Evolutionary conservation across 2,888 invertebrate species (phyloP), one percentile per base, ranked within the genome.

Genomic region (Aricia artaxerxes): DNA sequence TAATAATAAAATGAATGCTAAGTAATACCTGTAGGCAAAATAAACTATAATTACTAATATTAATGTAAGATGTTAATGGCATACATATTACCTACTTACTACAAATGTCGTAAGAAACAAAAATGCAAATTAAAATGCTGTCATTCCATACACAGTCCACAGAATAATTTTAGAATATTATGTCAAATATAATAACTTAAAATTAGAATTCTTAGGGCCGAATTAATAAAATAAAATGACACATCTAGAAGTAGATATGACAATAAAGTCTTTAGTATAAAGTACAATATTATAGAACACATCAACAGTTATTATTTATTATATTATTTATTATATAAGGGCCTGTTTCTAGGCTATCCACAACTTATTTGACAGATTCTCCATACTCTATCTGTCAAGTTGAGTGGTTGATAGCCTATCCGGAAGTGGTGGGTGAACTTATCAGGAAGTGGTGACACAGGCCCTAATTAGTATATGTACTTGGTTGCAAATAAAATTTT

Each of bases 81-180:
- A 24, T 24, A 24, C 24, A 24, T 24, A 24, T 24, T 24, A 24
- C 24, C 0, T 24, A 24, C 24, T 24, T 24, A 57, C 16, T 3
- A n/a, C 2, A 61, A 7, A 24, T 24, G 7, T 24, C 2, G n/a
- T 24, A n/a, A 64, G 31, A 31, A 64, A 61, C n/a, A 64, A 31
- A 64, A 64, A 64, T 64, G 64, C 64, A 64, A 64, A 9, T 31
- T 31, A 31, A 64, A 64, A 64, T 64, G 64, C 64, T 64, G 31
- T 64, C 64, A 64, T 11, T 31, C 24, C 31, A 7, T 64, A 64
- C 7, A 61, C 5, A n/a, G n/a, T 5, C n/a, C n/a, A n/a, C 24
- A 31, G 1, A 24, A 64, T 61, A n/a, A 60, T 24, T 61, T 61
- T 24, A 61, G 61, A 24, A 24, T 31, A 61, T 24, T 31, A 61